phyloP scores from a whole-genome alignment of 2,113 vertebrate species.

The Scatophagus argus region DNA sequence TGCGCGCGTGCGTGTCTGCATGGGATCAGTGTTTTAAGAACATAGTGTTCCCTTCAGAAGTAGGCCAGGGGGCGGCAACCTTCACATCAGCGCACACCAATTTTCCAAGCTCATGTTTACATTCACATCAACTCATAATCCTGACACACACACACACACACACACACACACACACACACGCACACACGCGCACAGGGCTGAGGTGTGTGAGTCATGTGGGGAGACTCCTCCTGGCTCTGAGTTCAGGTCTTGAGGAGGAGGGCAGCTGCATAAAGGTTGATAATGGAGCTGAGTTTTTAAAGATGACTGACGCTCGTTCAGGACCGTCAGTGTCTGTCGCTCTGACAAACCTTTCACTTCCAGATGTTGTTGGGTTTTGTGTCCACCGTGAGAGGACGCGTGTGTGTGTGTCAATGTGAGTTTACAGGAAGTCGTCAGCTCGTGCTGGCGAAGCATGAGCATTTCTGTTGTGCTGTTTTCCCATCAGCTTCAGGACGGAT shows the following conservation, averaged over 20 bases:
- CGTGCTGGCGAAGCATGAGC: too few species aligned
- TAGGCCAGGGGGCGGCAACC: slow-evolving; percentile 39
- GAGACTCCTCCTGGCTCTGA: background rate
- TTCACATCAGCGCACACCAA: slow-evolving; percentile 8
- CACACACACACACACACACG: slow-evolving; percentile 6
- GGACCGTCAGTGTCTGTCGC: too few species aligned
- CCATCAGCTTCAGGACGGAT: too few species aligned
- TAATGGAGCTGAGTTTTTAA: background rate
- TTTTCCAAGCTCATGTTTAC: slow-evolving; percentile 20
- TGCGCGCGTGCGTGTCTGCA: background rate
- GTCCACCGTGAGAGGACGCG: too few species aligned
- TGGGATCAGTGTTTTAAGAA: slow-evolving; percentile 46
- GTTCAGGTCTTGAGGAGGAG: background rate
- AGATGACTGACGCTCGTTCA: too few species aligned
- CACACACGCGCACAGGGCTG: background rate
- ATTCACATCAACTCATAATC: slow-evolving; percentile 4
- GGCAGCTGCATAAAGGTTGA: too few species aligned
- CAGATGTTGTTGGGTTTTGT: too few species aligned
- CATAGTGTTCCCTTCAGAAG: slow-evolving; percentile 54
- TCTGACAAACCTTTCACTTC: too few species aligned
- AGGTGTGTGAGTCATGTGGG: background rate
- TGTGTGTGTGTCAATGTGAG: too few species aligned
- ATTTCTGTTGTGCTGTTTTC: too few species aligned
- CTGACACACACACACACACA: background rate
- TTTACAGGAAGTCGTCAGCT: too few species aligned